Evolutionary conservation across 1,140 invertebrate species (phyloP).

Genomic region (Papilio polyxenes): DNA sequence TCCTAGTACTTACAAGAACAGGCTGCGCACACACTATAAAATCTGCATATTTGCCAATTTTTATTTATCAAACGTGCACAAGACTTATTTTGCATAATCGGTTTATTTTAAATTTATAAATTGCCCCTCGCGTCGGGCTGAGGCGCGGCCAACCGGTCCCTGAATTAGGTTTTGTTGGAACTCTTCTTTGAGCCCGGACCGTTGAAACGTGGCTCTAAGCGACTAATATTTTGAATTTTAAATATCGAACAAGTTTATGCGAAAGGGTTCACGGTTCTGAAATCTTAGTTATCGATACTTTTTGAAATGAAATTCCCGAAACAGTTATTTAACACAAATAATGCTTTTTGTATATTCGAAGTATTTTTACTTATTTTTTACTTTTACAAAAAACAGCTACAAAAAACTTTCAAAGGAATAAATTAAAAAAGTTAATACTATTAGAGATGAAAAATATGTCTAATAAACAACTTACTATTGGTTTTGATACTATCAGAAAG

Average conservation of each 20-base stretch:
- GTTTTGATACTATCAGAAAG: background rate
- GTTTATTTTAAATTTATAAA: constrained; percentile 70
- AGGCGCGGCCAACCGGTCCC: constrained; percentile 53
- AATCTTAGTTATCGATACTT: background rate
- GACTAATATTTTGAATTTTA: constrained; percentile 33
- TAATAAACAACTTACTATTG: background rate
- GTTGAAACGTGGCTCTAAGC: constrained; percentile 41
- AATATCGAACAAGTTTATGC: constrained; percentile 10
- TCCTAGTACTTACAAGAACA: background rate
- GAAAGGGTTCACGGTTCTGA: background rate
- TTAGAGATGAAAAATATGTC: background rate
- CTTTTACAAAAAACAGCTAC: too few species aligned
- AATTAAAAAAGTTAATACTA: too few species aligned
- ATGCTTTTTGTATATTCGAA: too few species aligned
- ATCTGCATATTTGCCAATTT: constrained; percentile 41
- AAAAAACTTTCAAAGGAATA: background rate
- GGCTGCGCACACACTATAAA: background rate
- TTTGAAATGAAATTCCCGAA: background rate
- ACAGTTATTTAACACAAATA: background rate
- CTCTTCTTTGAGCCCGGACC: constrained; percentile 38
- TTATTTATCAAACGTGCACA: constrained; percentile 60
- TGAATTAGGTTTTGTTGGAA: constrained; percentile 53
- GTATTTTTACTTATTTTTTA: background rate
- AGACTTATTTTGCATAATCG: constrained; percentile 70
- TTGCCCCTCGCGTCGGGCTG: constrained; percentile 50